Percentiles rank a stretch among this genome's conserved stretches.
Evolutionary conservation across 2,797 vertebrate species (phyloP).

Genomic region (Rhinogobio ventralis): DNA sequence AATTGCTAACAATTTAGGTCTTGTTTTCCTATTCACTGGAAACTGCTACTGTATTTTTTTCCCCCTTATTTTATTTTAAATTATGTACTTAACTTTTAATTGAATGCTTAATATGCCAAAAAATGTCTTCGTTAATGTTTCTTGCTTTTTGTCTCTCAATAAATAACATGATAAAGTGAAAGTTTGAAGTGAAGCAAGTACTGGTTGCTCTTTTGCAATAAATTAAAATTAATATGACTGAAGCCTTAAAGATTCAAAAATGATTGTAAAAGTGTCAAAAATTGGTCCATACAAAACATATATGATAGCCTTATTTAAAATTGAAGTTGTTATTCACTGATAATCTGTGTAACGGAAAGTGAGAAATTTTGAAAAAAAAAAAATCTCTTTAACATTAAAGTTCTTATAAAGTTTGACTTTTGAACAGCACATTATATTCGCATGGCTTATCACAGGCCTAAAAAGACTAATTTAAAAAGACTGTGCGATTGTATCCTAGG

Average conservation of each 20-base stretch:
- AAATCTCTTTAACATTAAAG: too few relatives aligned
- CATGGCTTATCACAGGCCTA: too few relatives aligned
- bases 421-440: too few relatives aligned
- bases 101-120: background rate
- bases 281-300: background rate
- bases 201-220: background rate
- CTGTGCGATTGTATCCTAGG: background rate
- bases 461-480: background rate
- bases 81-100: background rate
- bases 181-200: background rate
- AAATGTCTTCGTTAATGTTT: rapidly evolving
- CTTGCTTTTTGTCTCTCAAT: background rate
- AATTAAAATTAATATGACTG: background rate
- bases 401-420: too few relatives aligned
- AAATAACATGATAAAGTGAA: background rate
- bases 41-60: background rate
- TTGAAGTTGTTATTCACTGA: background rate
- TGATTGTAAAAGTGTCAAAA: too few relatives aligned
- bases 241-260: background rate
- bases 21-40: background rate
- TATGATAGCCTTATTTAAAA: background rate
- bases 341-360: too few relatives aligned
- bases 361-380: too few relatives aligned
- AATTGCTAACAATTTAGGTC: background rate
- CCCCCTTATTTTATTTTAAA: background rate